These are phyloP conservation scores for Tiaroga cobitis DNA, from an alignment of 2,797 vertebrate genomes.

Conservation along the genomic window DNA sequence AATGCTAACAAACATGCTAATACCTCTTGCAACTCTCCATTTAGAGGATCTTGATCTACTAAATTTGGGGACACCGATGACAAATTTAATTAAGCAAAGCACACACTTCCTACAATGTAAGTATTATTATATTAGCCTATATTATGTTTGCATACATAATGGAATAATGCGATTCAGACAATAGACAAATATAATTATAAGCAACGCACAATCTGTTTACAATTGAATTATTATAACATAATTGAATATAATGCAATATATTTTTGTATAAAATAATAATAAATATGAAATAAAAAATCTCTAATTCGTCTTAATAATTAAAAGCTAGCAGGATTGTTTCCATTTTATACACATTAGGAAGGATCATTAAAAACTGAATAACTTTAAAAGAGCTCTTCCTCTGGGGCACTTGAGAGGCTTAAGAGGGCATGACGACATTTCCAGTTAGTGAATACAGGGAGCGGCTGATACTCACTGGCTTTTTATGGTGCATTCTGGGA, in stretches of 20 bases:
- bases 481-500: conserved; percentile 19
- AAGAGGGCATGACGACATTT: conserved; percentile 31
- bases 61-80: not conserved
- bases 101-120: not conserved
- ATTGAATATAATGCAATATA: not conserved
- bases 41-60: not conserved
- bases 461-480: conserved; percentile 13
- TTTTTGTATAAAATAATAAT: not conserved
- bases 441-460: conserved; percentile 11
- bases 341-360: not conserved
- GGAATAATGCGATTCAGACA: not conserved
- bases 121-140: not conserved
- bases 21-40: conserved; percentile 27
- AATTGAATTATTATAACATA: not conserved
- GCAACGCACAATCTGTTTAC: not conserved
- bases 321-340: not conserved
- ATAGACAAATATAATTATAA: not conserved
- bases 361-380: conserved; percentile 1
- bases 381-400: conserved; percentile 16
- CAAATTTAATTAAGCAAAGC: not conserved
- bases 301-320: not conserved
- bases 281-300: not conserved
- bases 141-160: not conserved
- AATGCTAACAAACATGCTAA: not conserved
- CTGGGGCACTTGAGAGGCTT: conserved; percentile 5